Evolutionary conservation across 1,140 invertebrate species (phyloP), one percentile per base, ranked within the genome.

Genomic region (Dendrolimus punctatus): DNA sequence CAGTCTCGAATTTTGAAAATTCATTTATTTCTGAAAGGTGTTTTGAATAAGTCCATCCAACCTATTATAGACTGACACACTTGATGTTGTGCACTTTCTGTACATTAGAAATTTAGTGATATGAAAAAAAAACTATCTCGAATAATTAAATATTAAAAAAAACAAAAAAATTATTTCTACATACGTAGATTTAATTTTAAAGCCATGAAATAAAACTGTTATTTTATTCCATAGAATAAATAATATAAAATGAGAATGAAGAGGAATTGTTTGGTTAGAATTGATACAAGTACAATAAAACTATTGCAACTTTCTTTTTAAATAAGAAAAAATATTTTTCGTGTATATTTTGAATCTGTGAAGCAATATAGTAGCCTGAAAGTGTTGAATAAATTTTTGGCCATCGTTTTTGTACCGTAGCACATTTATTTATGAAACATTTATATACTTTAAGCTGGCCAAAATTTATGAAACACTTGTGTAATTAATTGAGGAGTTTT

Each of bases 41-140:
- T 64, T 80, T 67, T 60, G 64, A 67, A 65, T 51, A 73, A 85
- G 71, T 85, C 82, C 82, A 85, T 85, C 82, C 80, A 79, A 82
- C 73, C 75, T 78, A 70, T 77, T 82, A 82, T 84, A 85, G 82
- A 85, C 82, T 85, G 82, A 85, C 80, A 80, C 82, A 76, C 58
- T 84, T 56, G 68, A 82, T 81, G 80, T 83, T 85, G 76, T 85
- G 82, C 82, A 85, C 82, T 71, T 72, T 74, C 74, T 71, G 74
- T 80, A 80, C 58, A 66, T 83, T 80, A 80, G 73, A 62, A 61
- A 48, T 74, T 23, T 80, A 81, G 79, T 61, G 65, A 69, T 78
- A 58, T 58, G 64, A 60, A 55, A 57, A 57, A 57, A 71, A 68
- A 53, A 58, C 60, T 57, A 64, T 40, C 42, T 56, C 46, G 45